Conservation (phyloP, 1,140 invertebrate species). For the Lordiphosa clarofinis region DNA sequence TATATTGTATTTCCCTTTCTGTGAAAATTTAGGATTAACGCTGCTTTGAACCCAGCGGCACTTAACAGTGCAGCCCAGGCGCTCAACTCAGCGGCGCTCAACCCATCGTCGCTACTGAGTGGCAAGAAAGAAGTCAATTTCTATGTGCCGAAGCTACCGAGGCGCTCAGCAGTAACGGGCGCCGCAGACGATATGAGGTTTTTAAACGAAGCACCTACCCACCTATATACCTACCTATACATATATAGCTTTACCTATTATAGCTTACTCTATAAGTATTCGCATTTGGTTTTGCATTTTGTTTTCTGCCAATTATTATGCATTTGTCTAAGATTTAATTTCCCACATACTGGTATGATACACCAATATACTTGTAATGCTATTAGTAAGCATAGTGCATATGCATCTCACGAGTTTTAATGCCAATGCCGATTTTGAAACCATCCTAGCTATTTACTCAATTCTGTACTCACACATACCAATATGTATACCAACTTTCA, state of each 20-base stretch:
- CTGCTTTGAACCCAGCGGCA: constrained; percentile 69
- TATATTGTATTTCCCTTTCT: constrained; percentile 37
- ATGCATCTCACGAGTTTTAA: constrained; percentile 32
- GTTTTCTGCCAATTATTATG: constrained; percentile 39
- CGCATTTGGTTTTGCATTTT: constrained; percentile 55
- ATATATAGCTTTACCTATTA: constrained; percentile 1
- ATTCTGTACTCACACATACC: too few relatives aligned
- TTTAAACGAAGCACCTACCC: constrained; percentile 50
- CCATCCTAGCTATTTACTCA: constrained; percentile 6
- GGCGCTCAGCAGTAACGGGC: constrained; percentile 42
- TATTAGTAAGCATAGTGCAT: constrained; percentile 22
- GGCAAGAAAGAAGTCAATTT: constrained; percentile 76
- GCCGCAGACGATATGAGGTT: constrained; percentile 67
- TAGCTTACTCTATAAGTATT: constrained; percentile 32
- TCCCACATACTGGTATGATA: constrained; percentile 6
- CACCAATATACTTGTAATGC: constrained; percentile 1
- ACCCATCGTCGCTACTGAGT: constrained; percentile 66
- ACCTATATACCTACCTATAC: constrained; percentile 19
- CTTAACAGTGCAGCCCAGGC: constrained; percentile 75
- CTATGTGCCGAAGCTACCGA: constrained; percentile 72
- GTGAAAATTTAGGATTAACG: constrained; percentile 70
- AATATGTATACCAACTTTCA: too few relatives aligned
- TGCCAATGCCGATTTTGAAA: constrained; percentile 17
- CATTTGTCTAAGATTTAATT: constrained; percentile 33
- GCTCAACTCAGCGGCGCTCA: constrained; percentile 71